Evolutionary conservation across 2,888 invertebrate species (phyloP).

Genomic region (Ormyrus pomaceus): DNA sequence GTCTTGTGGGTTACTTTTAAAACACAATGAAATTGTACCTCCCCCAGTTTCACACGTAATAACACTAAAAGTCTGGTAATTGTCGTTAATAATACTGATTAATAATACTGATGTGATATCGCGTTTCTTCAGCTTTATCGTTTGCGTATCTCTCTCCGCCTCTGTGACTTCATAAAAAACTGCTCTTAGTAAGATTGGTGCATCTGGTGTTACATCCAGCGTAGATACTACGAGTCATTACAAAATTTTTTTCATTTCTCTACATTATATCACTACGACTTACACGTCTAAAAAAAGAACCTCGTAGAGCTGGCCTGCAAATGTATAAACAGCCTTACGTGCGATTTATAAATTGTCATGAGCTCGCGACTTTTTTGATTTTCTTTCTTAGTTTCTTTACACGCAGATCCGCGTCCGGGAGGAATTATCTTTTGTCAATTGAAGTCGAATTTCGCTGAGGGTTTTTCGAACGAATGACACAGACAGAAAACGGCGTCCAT

Average conservation of each 20-base stretch:
- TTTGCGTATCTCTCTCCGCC: slow-evolving; percentile 37
- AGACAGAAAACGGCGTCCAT: slow-evolving; percentile 15
- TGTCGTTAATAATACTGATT: slow-evolving; percentile 30
- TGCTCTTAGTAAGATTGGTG: slow-evolving; percentile 58
- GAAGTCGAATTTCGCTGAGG: neutral
- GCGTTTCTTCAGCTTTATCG: slow-evolving; percentile 50
- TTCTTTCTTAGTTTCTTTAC: slow-evolving; percentile 17
- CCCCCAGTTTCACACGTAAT: slow-evolving; percentile 10
- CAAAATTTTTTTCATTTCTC: slow-evolving; percentile 53
- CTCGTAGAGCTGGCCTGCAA: slow-evolving; percentile 39
- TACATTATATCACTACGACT: slow-evolving; percentile 43
- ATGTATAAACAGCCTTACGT: slow-evolving; percentile 48
- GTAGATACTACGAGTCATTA: slow-evolving; percentile 50
- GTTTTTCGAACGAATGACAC: neutral
- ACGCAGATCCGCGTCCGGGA: slow-evolving; percentile 8
- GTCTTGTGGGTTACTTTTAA: neutral
- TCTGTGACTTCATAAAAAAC: slow-evolving; percentile 59
- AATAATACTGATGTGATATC: slow-evolving; percentile 54
- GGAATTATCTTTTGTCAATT: neutral
- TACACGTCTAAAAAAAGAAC: slow-evolving; percentile 32
- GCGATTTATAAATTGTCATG: slow-evolving; percentile 24
- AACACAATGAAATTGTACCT: slow-evolving; percentile 24
- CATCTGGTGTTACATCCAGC: slow-evolving; percentile 54
- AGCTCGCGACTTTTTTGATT: slow-evolving; percentile 40
- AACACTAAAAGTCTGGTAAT: slow-evolving; percentile 14